A percentile compares a stretch with the other conserved stretches of the same genome.
Conservation (phyloP, 2,888 invertebrate genomes). For the Leptura quadrifasciata region DNA sequence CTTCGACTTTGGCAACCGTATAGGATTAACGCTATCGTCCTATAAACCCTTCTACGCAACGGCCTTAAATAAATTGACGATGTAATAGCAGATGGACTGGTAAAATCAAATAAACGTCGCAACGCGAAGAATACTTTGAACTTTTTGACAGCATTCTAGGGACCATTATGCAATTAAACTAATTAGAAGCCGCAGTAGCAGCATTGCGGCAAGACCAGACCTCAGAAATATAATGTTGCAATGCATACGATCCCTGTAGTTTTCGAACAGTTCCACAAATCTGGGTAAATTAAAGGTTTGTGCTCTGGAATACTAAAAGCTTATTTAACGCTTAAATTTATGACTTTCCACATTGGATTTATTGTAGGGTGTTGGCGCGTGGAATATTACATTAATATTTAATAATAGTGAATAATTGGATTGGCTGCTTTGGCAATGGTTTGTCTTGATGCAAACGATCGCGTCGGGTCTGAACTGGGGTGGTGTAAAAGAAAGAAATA, state of each 20-base stretch:
- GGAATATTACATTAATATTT: slow-evolving; percentile 11
- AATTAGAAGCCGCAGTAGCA: slow-evolving; percentile 19
- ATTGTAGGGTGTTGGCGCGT: neutral
- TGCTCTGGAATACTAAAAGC: slow-evolving; percentile 1
- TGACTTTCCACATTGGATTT: neutral
- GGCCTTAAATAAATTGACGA: neutral
- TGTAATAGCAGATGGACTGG: neutral
- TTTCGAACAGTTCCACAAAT: neutral
- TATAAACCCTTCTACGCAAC: neutral
- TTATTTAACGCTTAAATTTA: neutral
- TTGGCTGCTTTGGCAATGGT: neutral
- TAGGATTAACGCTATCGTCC: neutral
- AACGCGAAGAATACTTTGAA: neutral
- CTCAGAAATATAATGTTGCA: neutral
- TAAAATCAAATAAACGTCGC: neutral
- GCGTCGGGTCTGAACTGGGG: no score
- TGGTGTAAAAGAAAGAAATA: no score
- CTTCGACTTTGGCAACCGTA: no score
- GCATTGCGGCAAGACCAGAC: slow-evolving; percentile 12
- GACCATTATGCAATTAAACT: slow-evolving; percentile 17
- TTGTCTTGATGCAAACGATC: neutral
- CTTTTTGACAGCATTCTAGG: slow-evolving; percentile 20
- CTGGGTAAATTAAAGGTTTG: slow-evolving; percentile 6
- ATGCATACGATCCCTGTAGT: slow-evolving; percentile 2
- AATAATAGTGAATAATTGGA: neutral